These are phyloP conservation scores for Cheilosia grossa DNA, from an alignment of 2,888 invertebrate species.

Conservation along the genomic window DNA sequence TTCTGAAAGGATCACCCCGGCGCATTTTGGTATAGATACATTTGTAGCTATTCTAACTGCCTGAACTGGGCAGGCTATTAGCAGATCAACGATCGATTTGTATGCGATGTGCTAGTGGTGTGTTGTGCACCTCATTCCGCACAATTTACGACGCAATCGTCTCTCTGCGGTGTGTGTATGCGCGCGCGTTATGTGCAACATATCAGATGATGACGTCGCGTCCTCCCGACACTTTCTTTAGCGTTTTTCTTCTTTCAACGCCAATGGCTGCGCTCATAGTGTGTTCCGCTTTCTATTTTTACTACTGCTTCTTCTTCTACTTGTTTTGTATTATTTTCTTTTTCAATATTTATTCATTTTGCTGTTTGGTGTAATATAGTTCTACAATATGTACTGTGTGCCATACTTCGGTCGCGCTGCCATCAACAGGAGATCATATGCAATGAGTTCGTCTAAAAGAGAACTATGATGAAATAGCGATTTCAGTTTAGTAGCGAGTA, in stretches of 20 bases:
- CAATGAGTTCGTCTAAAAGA: constrained; percentile 53
- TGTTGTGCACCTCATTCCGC: constrained; percentile 39
- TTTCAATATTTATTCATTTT: constrained; percentile 26
- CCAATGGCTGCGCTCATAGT: constrained; percentile 64
- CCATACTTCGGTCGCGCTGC: not conserved
- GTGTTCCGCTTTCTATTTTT: constrained; percentile 74
- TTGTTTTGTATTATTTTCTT: constrained; percentile 14
- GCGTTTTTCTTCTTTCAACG: constrained; percentile 47
- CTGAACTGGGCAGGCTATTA: constrained; percentile 62
- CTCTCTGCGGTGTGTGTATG: not conserved
- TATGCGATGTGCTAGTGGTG: constrained; percentile 20
- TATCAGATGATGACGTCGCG: constrained; percentile 66
- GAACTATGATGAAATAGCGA: constrained; percentile 41
- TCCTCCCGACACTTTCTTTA: constrained; percentile 60
- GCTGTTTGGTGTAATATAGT: constrained; percentile 42
- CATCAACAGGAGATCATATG: constrained; percentile 7
- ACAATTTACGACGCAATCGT: constrained; percentile 12
- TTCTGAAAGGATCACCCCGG: constrained; percentile 51
- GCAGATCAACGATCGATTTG: constrained; percentile 71
- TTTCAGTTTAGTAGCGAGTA: constrained; percentile 14
- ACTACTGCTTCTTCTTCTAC: constrained; percentile 11
- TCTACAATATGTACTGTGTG: constrained; percentile 18
- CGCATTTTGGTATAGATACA: constrained; percentile 27
- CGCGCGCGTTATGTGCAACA: constrained; percentile 38
- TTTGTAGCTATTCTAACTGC: constrained; percentile 61